These are phyloP conservation scores for Romanogobio albipinnatus DNA, from an alignment of 2,113 vertebrate genomes.

Conservation along the genomic window DNA sequence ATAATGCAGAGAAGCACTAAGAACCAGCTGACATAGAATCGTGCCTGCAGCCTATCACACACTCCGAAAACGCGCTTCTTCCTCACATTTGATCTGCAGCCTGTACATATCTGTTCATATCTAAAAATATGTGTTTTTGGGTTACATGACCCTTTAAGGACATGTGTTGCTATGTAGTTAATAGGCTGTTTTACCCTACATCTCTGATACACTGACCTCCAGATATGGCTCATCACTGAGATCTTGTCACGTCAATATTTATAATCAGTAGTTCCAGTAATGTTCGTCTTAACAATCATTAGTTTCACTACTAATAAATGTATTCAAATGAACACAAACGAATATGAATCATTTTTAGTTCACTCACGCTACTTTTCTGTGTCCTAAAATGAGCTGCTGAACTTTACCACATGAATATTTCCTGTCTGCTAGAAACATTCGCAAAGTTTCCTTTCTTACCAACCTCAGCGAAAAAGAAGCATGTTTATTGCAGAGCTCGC, in stretches of 20 bases:
- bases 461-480: conserved; percentile 29
- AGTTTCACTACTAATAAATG: not conserved
- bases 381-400: not conserved
- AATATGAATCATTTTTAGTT: not conserved
- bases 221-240: not conserved
- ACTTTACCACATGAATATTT: not conserved
- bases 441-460: not conserved
- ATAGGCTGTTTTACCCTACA: not conserved
- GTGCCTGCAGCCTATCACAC: too few relatives aligned
- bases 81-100: too few relatives aligned
- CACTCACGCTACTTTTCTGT: not conserved
- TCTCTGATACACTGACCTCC: not conserved
- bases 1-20: too few relatives aligned
- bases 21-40: too few relatives aligned
- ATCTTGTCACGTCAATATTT: not conserved
- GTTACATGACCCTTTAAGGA: too few relatives aligned
- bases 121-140: too few relatives aligned
- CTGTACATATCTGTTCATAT: too few relatives aligned
- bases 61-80: too few relatives aligned
- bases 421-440: not conserved
- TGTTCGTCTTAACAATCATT: not conserved
- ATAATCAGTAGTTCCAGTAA: not conserved
- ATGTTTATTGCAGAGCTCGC: conserved; percentile 27
- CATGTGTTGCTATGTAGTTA: not conserved
- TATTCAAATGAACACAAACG: not conserved